A percentile compares a stretch with the other conserved stretches of the same genome.
phyloP scores from a whole-genome alignment of 2,113 vertebrate genomes.

The Malurus alboscapulatus region DNA sequence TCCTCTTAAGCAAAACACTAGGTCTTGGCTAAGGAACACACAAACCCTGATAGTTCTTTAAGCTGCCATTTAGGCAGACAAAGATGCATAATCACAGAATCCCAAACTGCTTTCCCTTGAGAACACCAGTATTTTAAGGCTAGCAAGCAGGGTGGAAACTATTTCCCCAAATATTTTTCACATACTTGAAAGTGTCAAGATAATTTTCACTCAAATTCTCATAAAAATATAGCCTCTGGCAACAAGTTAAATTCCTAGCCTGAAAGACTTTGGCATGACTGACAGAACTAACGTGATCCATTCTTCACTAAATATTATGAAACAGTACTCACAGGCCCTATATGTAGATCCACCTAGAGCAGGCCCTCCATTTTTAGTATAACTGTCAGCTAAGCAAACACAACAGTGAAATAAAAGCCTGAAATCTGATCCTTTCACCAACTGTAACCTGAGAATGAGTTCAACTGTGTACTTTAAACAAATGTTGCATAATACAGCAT shows the following conservation, averaged over 20 bases:
- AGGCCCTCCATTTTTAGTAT: neutral
- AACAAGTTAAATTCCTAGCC: neutral
- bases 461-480: slow-evolving; percentile 6
- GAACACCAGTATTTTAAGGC: neutral
- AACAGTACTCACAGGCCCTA: neutral
- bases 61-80: neutral
- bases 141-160: neutral
- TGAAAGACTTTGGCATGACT: slow-evolving; percentile 19
- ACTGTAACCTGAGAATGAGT: neutral
- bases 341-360: neutral
- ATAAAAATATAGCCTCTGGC: slow-evolving; percentile 17
- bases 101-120: neutral
- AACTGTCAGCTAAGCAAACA: slow-evolving; percentile 37
- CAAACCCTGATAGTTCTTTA: neutral
- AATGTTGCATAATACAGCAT: neutral
- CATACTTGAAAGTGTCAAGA: neutral
- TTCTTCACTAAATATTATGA: slow-evolving; percentile 10
- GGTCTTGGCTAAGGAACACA: neutral
- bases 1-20: neutral
- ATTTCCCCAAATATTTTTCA: neutral
- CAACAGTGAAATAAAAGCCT: slow-evolving; percentile 3
- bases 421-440: neutral
- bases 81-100: neutral
- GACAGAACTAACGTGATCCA: neutral
- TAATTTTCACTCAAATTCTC: neutral